A percentile compares a stretch with the other conserved stretches of the same genome.
Evolutionary conservation across 2,797 vertebrate species (phyloP).

Genomic region (Enteromius thamalakanensis): DNA sequence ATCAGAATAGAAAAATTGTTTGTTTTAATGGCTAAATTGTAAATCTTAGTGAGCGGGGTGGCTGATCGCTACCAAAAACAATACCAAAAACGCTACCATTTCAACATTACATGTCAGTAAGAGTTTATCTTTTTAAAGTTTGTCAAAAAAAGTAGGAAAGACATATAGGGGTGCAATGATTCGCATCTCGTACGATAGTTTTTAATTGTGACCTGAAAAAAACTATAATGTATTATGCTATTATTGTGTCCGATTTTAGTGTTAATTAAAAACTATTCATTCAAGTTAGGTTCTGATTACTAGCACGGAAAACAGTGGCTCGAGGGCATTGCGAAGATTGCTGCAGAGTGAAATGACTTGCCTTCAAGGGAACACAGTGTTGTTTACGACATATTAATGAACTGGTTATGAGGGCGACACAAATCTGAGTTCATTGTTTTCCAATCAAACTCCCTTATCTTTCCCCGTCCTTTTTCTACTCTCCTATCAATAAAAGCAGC

Average conservation of each 20-base stretch:
- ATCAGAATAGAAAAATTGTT: neutral
- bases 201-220: neutral
- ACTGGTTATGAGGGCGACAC: neutral
- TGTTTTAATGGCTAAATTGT: neutral
- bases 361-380: slow-evolving; percentile 1
- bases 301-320: neutral
- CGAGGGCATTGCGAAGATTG: neutral
- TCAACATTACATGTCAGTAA: too few relatives aligned
- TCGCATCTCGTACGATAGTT: too few relatives aligned
- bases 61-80: neutral
- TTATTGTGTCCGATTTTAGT: neutral
- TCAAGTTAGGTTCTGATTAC: neutral
- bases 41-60: neutral
- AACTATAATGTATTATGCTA: neutral
- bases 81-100: neutral
- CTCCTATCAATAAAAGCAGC: neutral
- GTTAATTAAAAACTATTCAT: neutral
- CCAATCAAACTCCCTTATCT: neutral
- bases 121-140: too few relatives aligned
- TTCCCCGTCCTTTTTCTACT: neutral
- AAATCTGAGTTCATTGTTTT: neutral
- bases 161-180: too few relatives aligned
- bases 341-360: neutral
- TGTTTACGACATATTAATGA: slow-evolving; percentile 15
- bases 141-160: too few relatives aligned